A percentile compares a stretch with the other conserved stretches of the same genome.
phyloP scores from a whole-genome alignment of 2,797 vertebrate species.

The Amniataba percoides region DNA sequence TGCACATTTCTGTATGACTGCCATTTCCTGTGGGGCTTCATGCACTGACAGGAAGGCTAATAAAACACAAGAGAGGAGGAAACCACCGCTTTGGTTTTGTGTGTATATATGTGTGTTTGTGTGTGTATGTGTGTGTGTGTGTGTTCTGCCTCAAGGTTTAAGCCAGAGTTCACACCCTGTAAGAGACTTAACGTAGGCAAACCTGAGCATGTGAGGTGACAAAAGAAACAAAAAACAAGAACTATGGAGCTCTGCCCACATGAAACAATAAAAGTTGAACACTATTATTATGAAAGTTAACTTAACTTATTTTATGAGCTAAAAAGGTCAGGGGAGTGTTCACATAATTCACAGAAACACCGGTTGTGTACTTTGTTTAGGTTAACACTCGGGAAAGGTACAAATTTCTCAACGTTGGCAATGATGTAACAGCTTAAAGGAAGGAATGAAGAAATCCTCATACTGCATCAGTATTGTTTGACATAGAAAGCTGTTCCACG shows the following conservation, averaged over 20 bases:
- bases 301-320: slow-evolving; percentile 11
- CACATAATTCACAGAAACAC: slow-evolving; percentile 14
- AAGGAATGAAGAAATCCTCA: neutral
- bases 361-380: neutral
- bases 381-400: neutral
- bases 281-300: slow-evolving; percentile 13
- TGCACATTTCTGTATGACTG: slow-evolving; percentile 66
- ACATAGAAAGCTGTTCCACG: neutral
- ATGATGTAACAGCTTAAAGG: neutral
- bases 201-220: slow-evolving; percentile 46
- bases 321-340: neutral
- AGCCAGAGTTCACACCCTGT: slow-evolving; percentile 50
- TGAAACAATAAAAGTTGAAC: slow-evolving; percentile 3
- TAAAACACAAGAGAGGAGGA: slow-evolving; percentile 79
- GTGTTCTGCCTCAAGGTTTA: slow-evolving; percentile 38
- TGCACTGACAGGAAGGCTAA: slow-evolving; percentile 85
- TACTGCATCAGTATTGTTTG: neutral
- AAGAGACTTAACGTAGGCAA: slow-evolving; percentile 40
- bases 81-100: slow-evolving; percentile 75
- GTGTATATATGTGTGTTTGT: slow-evolving; percentile 18
- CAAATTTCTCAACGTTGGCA: neutral
- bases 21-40: slow-evolving; percentile 82
- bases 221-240: slow-evolving; percentile 48
- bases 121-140: slow-evolving; percentile 27
- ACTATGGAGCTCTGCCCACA: neutral